Conservation (phyloP, 1,140 invertebrate genomes). For the Papilio dardanus region DNA sequence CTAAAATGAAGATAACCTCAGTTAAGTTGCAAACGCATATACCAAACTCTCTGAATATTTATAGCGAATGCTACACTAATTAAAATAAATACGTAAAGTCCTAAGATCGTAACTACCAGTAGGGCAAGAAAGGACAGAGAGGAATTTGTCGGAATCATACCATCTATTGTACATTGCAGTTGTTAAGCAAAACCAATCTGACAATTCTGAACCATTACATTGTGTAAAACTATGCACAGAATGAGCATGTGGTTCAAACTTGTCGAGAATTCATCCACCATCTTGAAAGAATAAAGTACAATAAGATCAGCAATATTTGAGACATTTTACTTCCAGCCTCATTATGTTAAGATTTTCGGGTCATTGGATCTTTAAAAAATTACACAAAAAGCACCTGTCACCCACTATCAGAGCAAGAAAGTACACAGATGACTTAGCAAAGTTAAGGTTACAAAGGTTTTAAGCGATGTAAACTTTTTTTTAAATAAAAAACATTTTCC, state of each 20-base stretch:
- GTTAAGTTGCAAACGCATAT: slow-evolving; percentile 6
- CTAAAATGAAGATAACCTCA: slow-evolving; percentile 27
- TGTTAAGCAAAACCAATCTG: too few relatives aligned
- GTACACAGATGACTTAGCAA: slow-evolving; percentile 39
- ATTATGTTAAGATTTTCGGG: not conserved
- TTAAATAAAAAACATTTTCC: slow-evolving; percentile 38
- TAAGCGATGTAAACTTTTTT: slow-evolving; percentile 29
- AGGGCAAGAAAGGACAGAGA: too few relatives aligned
- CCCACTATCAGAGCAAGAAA: slow-evolving; percentile 14
- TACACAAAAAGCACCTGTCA: slow-evolving; percentile 20
- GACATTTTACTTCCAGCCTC: too few relatives aligned
- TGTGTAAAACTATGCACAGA: too few relatives aligned
- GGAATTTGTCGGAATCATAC: too few relatives aligned
- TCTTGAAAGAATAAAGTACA: too few relatives aligned
- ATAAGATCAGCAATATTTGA: too few relatives aligned
- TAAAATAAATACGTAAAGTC: slow-evolving; percentile 23
- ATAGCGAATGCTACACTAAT: not conserved
- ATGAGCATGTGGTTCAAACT: too few relatives aligned
- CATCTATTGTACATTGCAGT: too few relatives aligned
- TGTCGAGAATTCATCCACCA: too few relatives aligned
- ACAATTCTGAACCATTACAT: too few relatives aligned
- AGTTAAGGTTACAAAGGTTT: slow-evolving; percentile 40
- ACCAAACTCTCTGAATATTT: slow-evolving; percentile 17
- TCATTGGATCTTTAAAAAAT: not conserved
- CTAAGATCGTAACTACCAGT: not conserved